Base-by-base conservation (phyloP, 2,888 invertebrate genomes). In the Protophormia terraenovae region DNA sequence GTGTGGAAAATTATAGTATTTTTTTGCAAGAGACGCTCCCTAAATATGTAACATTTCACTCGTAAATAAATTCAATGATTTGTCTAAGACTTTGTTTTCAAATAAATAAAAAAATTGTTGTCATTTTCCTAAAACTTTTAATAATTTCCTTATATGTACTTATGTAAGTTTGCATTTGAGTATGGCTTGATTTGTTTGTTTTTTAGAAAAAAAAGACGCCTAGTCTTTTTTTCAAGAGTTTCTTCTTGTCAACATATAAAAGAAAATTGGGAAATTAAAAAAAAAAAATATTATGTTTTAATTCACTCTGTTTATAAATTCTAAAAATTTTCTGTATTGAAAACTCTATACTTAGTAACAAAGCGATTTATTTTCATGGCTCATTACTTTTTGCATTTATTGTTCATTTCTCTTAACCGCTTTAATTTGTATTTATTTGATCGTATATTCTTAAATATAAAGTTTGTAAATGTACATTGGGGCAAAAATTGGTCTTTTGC, bases 21-120 rank as follows among this genome's bases (percentile, higher is more conserved):
- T n/a, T 47, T 8, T 29, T 45, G 5, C n/a, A 66, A 47, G 27
- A 47, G 67, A 32, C 67, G 50, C 67, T 67, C 67, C 67, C 32
- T 67, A 50, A 50, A 67, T 50, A 29, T 67, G 50, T 50, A 32
- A 32, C 32, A 50, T 32, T 10, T 45, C 16, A 16, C 16, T 50
- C 67, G 22, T 67, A 67, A 50, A 67, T 47, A 67, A 29, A 47
- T 12, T 67, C 41, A 64, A 27, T 10, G 64, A 64, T 64, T 67
- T 67, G 47, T 50, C 32, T 50, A 32, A 67, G 47, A 50, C 32
- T 19, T 50, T 67, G 29, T 32, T 67, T 50, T 32, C 32, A 50
- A 67, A 35, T 50, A 35, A 67, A 67, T 29, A 12, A 19, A 67
- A 50, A 67, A 19, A 22, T 67, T 29, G 29, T 67, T 67, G 50